Base-by-base conservation (phyloP, 2,113 vertebrate species). In the Ciconia stormi region DNA sequence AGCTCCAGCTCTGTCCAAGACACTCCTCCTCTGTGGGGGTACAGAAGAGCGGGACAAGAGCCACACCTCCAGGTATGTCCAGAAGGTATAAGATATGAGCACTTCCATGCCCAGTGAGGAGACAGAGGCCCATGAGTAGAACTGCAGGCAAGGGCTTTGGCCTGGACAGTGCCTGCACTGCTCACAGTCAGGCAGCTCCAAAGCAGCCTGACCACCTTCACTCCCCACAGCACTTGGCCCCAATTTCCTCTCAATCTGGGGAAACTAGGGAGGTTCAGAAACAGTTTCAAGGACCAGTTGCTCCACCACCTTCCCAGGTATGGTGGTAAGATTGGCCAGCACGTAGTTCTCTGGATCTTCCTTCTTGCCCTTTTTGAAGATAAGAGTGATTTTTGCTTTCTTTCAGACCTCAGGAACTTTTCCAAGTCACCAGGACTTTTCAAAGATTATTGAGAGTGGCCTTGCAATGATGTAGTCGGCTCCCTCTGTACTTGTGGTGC, bases 241-340 rank as follows among this genome's bases (percentile, higher is more conserved):
- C 2, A 0, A 44, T 52, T 82, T 44, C 36, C 50, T 53, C 49
- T 59, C 1, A 1, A 13, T 50, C 11, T 1, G 2, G 46, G 21
- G 10, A 61, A 78, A 62, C 29, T 11, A 14, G 18, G 5, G 56
- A 34, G 17, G 32, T 59, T 46, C 61, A 59, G 52, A 67, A 82
- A 44, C 16, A 5, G 12, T 63, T 71, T 63, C 56, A 55, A 56
- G 29, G 34, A 30, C 42, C 53, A 79, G 27, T 14, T 47, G 36
- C 7, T 58, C 15, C 36, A 32, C 20, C 16, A 16, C 4, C 7
- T 71, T 83, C 34, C 29, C 34, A 67, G 8, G 11, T 20, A 46
- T 61, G 11, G 34, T 2, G 11, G 40, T 50, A 18, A 87, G 21
- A 80, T 14, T 81, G 34, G 5, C 19, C 26, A 50, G 29, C 22